A percentile compares a stretch with the other conserved stretches of the same genome.
These are phyloP conservation scores for Cephus pygmeus DNA, from an alignment of 2,888 invertebrate species.

Conservation along the genomic window DNA sequence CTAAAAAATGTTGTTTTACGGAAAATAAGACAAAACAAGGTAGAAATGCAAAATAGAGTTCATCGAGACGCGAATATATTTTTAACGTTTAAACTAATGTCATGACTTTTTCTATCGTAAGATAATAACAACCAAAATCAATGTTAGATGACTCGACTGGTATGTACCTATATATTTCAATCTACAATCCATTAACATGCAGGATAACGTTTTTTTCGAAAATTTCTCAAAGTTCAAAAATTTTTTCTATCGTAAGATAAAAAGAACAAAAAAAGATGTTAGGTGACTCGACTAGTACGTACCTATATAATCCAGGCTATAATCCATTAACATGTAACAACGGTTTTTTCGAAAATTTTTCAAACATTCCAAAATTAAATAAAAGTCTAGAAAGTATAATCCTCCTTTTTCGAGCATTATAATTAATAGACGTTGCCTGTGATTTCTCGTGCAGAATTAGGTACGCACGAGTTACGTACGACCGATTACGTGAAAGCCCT, in stretches of 20 bases:
- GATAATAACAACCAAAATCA: neutral
- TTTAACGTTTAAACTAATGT: neutral
- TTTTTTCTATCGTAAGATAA: neutral
- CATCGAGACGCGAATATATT: neutral
- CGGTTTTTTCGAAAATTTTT: neutral
- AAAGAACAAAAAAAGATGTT: neutral
- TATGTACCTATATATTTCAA: neutral
- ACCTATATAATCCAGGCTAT: neutral
- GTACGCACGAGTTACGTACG: neutral
- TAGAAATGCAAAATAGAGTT: neutral
- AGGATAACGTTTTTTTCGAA: neutral
- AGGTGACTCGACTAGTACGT: neutral
- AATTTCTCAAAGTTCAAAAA: neutral
- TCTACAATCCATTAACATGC: neutral
- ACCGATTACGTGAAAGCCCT: neutral
- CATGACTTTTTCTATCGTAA: neutral
- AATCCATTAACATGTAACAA: neutral
- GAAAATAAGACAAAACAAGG: neutral
- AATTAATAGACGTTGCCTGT: neutral
- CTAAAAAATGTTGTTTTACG: neutral
- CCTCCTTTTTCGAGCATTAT: neutral
- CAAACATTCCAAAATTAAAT: neutral
- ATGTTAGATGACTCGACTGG: neutral
- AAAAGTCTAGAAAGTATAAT: neutral
- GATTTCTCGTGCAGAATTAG: neutral